Base-by-base conservation (phyloP, 2,888 invertebrate species). In the Euplexia lucipara region DNA sequence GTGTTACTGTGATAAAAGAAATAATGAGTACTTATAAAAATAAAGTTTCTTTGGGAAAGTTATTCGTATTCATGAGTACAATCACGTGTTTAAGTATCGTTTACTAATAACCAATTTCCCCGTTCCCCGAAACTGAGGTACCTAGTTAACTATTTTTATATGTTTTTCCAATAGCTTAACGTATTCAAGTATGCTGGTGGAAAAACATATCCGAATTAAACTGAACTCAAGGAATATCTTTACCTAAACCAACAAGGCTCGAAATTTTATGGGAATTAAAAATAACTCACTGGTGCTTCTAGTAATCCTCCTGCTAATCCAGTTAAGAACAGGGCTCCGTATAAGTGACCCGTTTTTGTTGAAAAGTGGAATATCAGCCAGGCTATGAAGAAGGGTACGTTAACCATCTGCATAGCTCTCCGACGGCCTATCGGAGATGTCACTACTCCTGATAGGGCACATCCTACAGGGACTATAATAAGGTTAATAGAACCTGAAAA, bases 391-490 rank as follows among this genome's bases (percentile, higher is more conserved):
- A 98, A 97, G 0, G 98, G 98, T 48, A 97, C 79, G 87, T 97
- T 97, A 22, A 97, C 96, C 58, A 97, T 88, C 89, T 97, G 97
- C 98, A 98, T 98, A 7, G 98, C 96, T 70, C 96, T 95, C 68
- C 96, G 96, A 53, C 98, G 96, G 0, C 98, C 98, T 52, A 98
- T 87, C 0, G 97, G 96, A 57, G 97, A 96, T 0, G 97, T 97
- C 10, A 97, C 90, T 7, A 96, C 88, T 0, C 98, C 98, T 0
- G 98, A 98, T 52, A 97, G 89, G 8, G 98, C 92, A 81, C 98
- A 98, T 2, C 98, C 98, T 57, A 98, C 71, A 0, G 98, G 98
- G 16, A 98, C 98, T 78, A 97, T 96, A 75, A 98, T 97, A 70
- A 97, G 92, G 87, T 97, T 98, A 54, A 98, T 96, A 18, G 98